Conservation (phyloP, 1,140 invertebrate genomes). For the Pseudomyrmex concolor region DNA sequence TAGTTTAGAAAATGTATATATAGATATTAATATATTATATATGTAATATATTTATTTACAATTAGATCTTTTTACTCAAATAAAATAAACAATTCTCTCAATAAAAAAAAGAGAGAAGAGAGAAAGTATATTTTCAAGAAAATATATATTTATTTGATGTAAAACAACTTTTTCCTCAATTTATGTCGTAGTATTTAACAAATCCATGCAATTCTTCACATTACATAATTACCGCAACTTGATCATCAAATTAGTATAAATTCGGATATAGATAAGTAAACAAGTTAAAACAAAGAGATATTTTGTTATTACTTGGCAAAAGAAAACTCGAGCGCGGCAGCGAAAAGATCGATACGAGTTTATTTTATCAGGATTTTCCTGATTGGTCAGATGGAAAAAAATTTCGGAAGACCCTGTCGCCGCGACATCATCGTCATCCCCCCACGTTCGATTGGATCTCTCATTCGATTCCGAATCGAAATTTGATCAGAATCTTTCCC, state of each 20-base stretch:
- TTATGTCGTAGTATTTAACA: too few relatives aligned
- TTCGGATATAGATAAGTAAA: background rate
- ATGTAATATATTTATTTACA: too few relatives aligned
- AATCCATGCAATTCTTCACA: too few relatives aligned
- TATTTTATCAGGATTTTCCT: slow-evolving; percentile 42
- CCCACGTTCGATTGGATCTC: slow-evolving; percentile 60
- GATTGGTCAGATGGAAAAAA: slow-evolving; percentile 69
- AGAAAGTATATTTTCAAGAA: too few relatives aligned
- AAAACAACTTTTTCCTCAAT: too few relatives aligned
- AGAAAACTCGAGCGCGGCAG: background rate
- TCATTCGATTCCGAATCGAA: slow-evolving; percentile 82
- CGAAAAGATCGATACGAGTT: slow-evolving; percentile 5
- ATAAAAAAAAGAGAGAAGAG: too few relatives aligned
- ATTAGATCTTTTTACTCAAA: too few relatives aligned
- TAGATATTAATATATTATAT: too few relatives aligned
- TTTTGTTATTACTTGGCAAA: background rate
- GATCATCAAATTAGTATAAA: background rate
- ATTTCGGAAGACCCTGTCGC: slow-evolving; percentile 66
- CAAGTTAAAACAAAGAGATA: background rate
- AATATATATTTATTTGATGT: too few relatives aligned
- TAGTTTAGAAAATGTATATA: too few relatives aligned
- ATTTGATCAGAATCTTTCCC: slow-evolving; percentile 82
- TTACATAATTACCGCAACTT: too few relatives aligned
- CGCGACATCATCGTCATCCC: slow-evolving; percentile 25
- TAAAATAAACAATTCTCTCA: too few relatives aligned